Conservation (phyloP, 2,113 vertebrate species). For the Patagioenas fasciata region DNA sequence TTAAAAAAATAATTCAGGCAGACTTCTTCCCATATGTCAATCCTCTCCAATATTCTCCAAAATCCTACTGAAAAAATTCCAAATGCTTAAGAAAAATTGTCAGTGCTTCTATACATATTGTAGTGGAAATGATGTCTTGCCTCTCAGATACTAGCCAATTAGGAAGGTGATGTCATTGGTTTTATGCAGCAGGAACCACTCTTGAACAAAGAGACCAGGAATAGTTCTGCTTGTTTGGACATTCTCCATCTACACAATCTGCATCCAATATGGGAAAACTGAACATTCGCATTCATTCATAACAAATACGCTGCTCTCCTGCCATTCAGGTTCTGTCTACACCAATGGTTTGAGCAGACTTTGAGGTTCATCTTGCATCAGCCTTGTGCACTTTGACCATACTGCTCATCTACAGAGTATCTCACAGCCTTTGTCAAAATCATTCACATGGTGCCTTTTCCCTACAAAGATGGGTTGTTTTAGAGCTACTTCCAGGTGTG, state of each 20-base stretch:
- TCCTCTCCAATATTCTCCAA: background rate
- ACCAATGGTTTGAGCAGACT: background rate
- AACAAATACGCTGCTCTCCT: background rate
- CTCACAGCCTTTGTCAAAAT: background rate
- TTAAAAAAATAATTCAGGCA: background rate
- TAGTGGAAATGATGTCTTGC: background rate
- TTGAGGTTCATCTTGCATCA: background rate
- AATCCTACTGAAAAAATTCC: background rate
- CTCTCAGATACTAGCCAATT: background rate
- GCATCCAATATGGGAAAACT: fast-evolving
- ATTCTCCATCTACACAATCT: background rate
- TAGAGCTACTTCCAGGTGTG: background rate
- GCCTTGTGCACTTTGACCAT: background rate
- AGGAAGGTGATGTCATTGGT: background rate
- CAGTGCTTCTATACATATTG: background rate
- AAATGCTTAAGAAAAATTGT: background rate
- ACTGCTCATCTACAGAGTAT: background rate
- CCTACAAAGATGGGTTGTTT: background rate
- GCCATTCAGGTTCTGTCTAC: background rate
- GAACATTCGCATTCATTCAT: background rate
- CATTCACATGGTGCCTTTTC: background rate
- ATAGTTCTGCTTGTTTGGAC: background rate
- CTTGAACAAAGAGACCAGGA: background rate
- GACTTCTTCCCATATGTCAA: background rate
- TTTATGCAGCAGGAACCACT: background rate